These are phyloP conservation scores for Sebastes oblongus DNA, from an alignment of 2,797 vertebrate species.

Conservation along the genomic window DNA sequence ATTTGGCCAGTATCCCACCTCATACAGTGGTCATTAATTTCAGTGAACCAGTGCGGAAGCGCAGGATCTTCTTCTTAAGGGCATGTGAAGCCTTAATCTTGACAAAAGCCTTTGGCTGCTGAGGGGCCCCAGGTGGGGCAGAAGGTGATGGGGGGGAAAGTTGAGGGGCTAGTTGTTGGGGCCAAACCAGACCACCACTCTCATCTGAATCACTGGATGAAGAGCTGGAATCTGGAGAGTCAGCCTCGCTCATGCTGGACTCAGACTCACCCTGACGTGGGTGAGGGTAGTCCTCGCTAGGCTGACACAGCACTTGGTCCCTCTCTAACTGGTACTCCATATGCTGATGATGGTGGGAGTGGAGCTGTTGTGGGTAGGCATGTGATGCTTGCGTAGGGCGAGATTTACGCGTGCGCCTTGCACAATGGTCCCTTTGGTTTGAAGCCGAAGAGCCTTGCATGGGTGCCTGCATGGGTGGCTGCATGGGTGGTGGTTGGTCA, in stretches of 20 bases:
- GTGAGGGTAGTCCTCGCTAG: conserved; percentile 60
- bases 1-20: conserved; percentile 38
- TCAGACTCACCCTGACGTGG: conserved; percentile 81
- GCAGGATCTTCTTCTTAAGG: conserved; percentile 91
- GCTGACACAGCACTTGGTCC: conserved; percentile 58
- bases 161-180: conserved; percentile 86
- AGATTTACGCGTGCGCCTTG: conserved; percentile 60
- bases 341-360: conserved; percentile 54
- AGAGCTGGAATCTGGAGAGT: conserved; percentile 85
- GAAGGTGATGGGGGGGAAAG: conserved; percentile 71
- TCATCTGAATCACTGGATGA: conserved; percentile 89
- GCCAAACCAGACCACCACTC: conserved; percentile 88
- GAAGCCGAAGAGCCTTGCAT: conserved; percentile 18
- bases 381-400: conserved; percentile 52
- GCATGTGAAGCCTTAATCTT: conserved; percentile 93
- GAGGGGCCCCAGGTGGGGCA: conserved; percentile 61
- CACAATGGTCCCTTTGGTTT: conserved; percentile 51
- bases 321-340: conserved; percentile 68
- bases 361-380: conserved; percentile 45
- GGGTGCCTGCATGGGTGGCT: conserved; percentile 28
- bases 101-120: conserved; percentile 88
- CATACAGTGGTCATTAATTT: conserved; percentile 93
- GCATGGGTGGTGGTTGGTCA: conserved; percentile 44
- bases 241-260: conserved; percentile 86
- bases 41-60: conserved; percentile 89